Percentiles rank a stretch among this genome's conserved stretches.
Evolutionary conservation across 2,888 invertebrate species (phyloP).

Genomic region (Xanthostigma xanthostigma): DNA sequence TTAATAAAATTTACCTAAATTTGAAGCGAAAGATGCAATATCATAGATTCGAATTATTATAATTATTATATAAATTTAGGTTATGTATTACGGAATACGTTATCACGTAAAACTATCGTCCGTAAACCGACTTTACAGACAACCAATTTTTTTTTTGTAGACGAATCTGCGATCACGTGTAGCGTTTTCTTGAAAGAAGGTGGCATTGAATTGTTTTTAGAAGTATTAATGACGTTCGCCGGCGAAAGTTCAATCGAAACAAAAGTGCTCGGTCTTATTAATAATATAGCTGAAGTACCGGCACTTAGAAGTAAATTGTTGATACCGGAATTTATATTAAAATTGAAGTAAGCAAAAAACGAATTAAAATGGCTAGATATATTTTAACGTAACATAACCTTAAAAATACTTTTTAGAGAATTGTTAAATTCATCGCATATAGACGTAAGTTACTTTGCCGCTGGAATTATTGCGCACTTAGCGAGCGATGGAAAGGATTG

Average conservation of each 20-base stretch:
- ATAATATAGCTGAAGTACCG: conserved; percentile 61
- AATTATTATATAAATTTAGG: no score
- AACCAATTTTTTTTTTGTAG: conserved; percentile 26
- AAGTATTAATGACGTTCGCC: conserved; percentile 45
- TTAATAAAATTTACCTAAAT: no score
- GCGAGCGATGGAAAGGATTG: conserved; percentile 39
- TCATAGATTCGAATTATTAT: no score
- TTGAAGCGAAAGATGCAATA: no score
- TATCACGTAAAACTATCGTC: no score
- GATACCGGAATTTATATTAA: conserved; percentile 36
- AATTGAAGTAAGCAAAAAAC: conserved; percentile 28
- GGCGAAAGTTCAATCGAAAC: conserved; percentile 54
- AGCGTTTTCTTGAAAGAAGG: conserved; percentile 48
- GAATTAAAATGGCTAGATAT: background rate
- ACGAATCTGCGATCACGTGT: conserved; percentile 59
- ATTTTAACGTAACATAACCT: no score
- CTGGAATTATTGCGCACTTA: conserved; percentile 55
- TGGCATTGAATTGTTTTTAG: conserved; percentile 49
- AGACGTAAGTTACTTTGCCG: conserved; percentile 56
- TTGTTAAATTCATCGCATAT: conserved; percentile 46
- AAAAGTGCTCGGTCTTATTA: conserved; percentile 56
- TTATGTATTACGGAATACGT: no score
- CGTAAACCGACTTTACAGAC: no score
- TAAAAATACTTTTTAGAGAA: no score
- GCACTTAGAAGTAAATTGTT: conserved; percentile 35